Evolutionary conservation across 2,113 vertebrate species (phyloP), one percentile per base, ranked within the genome.

Genomic region (Illadopsis cleaveri): DNA sequence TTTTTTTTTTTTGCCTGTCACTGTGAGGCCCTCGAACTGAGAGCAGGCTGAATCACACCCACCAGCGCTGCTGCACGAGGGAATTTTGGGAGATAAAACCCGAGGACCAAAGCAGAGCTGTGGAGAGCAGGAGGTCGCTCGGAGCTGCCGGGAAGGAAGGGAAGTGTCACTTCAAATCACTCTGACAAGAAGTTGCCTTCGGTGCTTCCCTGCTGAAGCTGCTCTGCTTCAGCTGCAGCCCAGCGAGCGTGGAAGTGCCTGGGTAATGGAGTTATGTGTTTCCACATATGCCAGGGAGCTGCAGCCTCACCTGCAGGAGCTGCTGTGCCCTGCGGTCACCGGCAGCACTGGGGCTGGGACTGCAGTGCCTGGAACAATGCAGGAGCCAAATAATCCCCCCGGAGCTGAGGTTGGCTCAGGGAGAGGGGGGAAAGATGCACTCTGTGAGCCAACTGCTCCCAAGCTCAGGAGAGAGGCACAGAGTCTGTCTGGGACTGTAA

Each of bases 121-220:
- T 22, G 16, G 60, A 68, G 76, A 58, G 51, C 2, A 0, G 11
- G 35, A 80, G 72, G 80, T 57, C 80, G 84, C 72, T 73, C 80
- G 38, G 65, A 90, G n/a, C 76, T 37, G 89, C 64, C 1, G 7
- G 80, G 72, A 62, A 76, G 75, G 0, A 51, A 73, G 62, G 54
- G 40, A 62, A 82, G 83, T 19, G 47, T 86, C 91, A 51, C 54
- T 70, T 94, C 57, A 78, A 77, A 84, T 92, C 62, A 86, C 76
- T 6, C 15, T 81, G 77, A 94, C 77, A 51, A 86, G 76, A 38
- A 57, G 73, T 35, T 53, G 91, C 89, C 70, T 91, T 89, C 18
- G 48, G 80, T 84, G 76, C 58, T 81, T 78, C 89, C 64, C 61
- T 3, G 42, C 80, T 35, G 72, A 76, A 86, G 81, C 72, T 66